Percentiles rank a stretch among this genome's conserved stretches.
phyloP scores from a whole-genome alignment of 2,797 vertebrate genomes.

The Leucoraja ocellata region DNA sequence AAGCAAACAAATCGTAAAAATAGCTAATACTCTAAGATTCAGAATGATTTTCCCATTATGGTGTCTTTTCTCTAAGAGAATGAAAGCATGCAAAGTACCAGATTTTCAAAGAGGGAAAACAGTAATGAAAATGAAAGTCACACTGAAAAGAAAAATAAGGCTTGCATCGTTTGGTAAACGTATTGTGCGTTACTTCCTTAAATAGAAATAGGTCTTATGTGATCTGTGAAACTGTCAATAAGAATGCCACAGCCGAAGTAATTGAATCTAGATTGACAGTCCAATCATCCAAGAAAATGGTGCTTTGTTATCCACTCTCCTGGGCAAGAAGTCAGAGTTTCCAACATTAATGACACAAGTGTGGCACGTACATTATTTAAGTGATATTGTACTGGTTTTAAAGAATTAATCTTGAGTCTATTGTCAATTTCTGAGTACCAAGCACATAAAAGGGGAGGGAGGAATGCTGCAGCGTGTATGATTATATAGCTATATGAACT shows the following conservation, averaged over 20 bases:
- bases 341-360: background rate
- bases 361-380: constrained; percentile 20
- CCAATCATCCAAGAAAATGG: constrained; percentile 31
- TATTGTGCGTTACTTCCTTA: constrained; percentile 43
- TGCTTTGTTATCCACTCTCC: background rate
- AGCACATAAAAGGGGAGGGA: constrained; percentile 23
- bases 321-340: background rate
- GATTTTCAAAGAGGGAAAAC: background rate
- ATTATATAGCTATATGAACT: constrained; percentile 20
- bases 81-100: background rate
- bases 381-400: background rate
- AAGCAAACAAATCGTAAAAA: background rate
- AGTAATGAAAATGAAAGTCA: constrained; percentile 45
- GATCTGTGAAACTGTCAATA: constrained; percentile 39
- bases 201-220: background rate
- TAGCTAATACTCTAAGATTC: background rate
- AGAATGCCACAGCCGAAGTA: constrained; percentile 7
- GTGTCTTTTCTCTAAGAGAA: background rate
- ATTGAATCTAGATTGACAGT: constrained; percentile 40
- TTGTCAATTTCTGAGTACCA: constrained; percentile 34
- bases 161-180: constrained; percentile 44
- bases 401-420: constrained; percentile 37
- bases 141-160: constrained; percentile 42
- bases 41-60: background rate
- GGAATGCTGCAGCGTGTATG: constrained; percentile 41